Conservation (phyloP, 2,797 vertebrate genomes). For the Natrix natrix region DNA sequence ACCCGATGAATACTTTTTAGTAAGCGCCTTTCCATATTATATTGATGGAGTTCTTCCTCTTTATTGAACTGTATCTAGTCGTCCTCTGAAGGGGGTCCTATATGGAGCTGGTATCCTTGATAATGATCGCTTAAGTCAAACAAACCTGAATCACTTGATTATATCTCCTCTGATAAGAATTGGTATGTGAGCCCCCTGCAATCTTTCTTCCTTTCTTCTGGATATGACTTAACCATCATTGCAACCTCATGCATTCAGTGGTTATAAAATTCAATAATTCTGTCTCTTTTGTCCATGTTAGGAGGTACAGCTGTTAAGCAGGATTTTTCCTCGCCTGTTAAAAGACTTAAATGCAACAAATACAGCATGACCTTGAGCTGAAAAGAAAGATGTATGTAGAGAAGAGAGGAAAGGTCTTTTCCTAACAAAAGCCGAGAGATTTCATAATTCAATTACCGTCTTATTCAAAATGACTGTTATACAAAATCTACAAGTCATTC, state of each 20-base stretch:
- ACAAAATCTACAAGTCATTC: slow-evolving; percentile 34
- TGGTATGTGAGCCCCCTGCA: background rate
- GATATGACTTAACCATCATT: background rate
- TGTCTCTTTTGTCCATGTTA: slow-evolving; percentile 13
- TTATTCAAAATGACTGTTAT: slow-evolving; percentile 20
- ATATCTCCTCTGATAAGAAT: background rate
- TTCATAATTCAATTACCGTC: slow-evolving; percentile 39
- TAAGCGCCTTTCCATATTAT: background rate
- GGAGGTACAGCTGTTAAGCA: slow-evolving; percentile 30
- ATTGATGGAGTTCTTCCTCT: background rate
- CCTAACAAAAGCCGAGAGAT: slow-evolving; percentile 26
- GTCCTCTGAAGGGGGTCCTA: background rate
- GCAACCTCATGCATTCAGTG: background rate
- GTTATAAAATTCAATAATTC: slow-evolving; percentile 20
- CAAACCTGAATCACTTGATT: background rate
- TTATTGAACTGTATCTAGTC: background rate
- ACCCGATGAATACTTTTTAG: background rate
- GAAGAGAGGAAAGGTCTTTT: slow-evolving; percentile 23
- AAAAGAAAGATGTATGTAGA: slow-evolving; percentile 27
- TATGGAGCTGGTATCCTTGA: background rate
- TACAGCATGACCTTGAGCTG: slow-evolving; percentile 35
- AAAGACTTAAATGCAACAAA: slow-evolving; percentile 31
- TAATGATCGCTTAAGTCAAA: slow-evolving; percentile 19
- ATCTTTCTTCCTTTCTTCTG: background rate
- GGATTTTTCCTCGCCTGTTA: background rate